phyloP scores from a whole-genome alignment of 2,888 invertebrate species.

The Ochropleura leucogaster region DNA sequence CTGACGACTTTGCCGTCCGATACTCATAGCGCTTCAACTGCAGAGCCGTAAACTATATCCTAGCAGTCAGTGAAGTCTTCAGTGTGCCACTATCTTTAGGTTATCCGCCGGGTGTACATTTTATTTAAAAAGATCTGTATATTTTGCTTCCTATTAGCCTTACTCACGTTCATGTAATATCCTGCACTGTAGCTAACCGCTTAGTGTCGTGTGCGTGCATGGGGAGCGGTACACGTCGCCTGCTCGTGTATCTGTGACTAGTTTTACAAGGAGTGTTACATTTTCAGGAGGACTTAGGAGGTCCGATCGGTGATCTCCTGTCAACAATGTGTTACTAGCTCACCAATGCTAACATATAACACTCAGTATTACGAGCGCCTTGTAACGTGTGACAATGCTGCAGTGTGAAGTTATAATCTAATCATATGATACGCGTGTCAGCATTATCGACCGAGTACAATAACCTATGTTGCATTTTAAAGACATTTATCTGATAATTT shows the following conservation, averaged over 20 bases:
- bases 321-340: conserved; percentile 91
- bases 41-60: conserved; percentile 33
- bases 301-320: conserved; percentile 92
- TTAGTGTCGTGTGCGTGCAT: conserved; percentile 79
- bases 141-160: conserved; percentile 83
- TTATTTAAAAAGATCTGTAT: conserved; percentile 87
- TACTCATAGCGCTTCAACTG: conserved; percentile 38
- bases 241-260: conserved; percentile 66
- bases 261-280: conserved; percentile 84
- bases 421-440: conserved; percentile 65
- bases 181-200: conserved; percentile 87
- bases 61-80: conserved; percentile 66
- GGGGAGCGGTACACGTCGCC: conserved; percentile 73
- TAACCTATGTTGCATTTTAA: conserved; percentile 77
- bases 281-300: conserved; percentile 93
- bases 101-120: conserved; percentile 78
- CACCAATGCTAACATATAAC: conserved; percentile 74
- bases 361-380: conserved; percentile 81
- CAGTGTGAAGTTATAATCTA: conserved; percentile 71
- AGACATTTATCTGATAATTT: conserved; percentile 75
- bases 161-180: conserved; percentile 82
- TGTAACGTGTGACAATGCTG: conserved; percentile 71
- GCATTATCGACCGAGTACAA: conserved; percentile 67
- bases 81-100: conserved; percentile 72
- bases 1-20: conserved; percentile 55